phyloP scores from a whole-genome alignment of 2,888 invertebrate genomes.

The Drosophila birchii region DNA sequence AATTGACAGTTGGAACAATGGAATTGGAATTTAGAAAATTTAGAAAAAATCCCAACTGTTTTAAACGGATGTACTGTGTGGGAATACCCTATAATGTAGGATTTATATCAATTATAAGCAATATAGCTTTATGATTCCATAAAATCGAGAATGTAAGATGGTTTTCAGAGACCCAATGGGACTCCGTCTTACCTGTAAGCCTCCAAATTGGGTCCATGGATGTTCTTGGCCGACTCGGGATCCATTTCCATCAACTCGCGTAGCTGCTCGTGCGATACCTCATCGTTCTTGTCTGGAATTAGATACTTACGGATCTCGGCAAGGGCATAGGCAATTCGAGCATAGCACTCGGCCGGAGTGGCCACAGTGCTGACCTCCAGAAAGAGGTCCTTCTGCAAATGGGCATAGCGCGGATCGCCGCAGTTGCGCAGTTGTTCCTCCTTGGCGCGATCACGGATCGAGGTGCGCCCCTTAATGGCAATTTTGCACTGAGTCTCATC shows the following conservation, averaged over 20 bases:
- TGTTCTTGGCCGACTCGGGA: conserved; percentile 71
- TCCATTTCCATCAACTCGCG: conserved; percentile 78
- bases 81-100: no score
- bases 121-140: neutral
- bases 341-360: conserved; percentile 93
- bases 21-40: no score
- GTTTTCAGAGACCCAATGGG: neutral
- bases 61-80: no score
- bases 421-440: conserved; percentile 92
- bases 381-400: conserved; percentile 94
- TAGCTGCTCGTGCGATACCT: conserved; percentile 76
- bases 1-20: no score
- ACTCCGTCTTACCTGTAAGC: conserved; percentile 59
- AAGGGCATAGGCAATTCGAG: conserved; percentile 85
- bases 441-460: conserved; percentile 94
- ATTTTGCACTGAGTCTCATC: conserved; percentile 98
- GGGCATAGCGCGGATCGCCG: conserved; percentile 94
- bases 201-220: conserved; percentile 71
- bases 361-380: conserved; percentile 94
- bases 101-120: neutral
- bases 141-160: neutral
- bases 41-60: no score
- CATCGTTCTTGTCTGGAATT: conserved; percentile 81
- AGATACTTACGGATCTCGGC: conserved; percentile 81
- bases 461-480: conserved; percentile 95